Percentiles rank a stretch among this genome's conserved stretches.
Evolutionary conservation across 2,113 vertebrate genomes (phyloP).

Genomic region (Sylvietta virens): DNA sequence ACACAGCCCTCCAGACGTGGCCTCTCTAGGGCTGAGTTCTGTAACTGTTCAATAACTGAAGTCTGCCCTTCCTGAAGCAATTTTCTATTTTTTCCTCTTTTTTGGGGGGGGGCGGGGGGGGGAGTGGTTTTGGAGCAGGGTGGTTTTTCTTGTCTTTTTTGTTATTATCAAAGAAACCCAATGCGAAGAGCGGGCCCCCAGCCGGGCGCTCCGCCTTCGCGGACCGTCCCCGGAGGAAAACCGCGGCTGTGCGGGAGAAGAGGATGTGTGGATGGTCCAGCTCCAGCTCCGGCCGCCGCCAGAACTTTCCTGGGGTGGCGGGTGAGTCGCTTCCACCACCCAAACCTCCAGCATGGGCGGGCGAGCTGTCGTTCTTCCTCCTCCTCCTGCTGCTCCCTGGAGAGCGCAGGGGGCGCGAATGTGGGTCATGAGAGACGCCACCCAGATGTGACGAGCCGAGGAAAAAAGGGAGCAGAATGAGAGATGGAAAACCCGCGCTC

Average conservation of each 20-base stretch:
- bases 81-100: background rate
- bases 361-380: background rate
- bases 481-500: background rate
- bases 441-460: background rate
- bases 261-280: background rate
- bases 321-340: background rate
- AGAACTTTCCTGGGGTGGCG: background rate
- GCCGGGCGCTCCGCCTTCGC: accelerated
- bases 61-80: too few species aligned
- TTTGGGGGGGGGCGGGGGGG: too few species aligned
- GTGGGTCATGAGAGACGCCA: background rate
- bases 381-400: background rate
- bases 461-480: background rate
- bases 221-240: background rate
- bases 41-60: background rate
- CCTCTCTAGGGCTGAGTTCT: background rate
- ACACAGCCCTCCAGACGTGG: background rate
- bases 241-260: too few species aligned
- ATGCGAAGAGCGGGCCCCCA: too few species aligned
- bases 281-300: background rate
- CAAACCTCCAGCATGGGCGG: background rate
- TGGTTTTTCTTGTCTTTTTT: background rate
- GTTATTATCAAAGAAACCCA: background rate
- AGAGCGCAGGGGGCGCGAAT: background rate
- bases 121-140: background rate